Evolutionary conservation across 2,113 vertebrate species (phyloP), one percentile per base, ranked within the genome.

Genomic region (Cyprinodon tularosa): DNA sequence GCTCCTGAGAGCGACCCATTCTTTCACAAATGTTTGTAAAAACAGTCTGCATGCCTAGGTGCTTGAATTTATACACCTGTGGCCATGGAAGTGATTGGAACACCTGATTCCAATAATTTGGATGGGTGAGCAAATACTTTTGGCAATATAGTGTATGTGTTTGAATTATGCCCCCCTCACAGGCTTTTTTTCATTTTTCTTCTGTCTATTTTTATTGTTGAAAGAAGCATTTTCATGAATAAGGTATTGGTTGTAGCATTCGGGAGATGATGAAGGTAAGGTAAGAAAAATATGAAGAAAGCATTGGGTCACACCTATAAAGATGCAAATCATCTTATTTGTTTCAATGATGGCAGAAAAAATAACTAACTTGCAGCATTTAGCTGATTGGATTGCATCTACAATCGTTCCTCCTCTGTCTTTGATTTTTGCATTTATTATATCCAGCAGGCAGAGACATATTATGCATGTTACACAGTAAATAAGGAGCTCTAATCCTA

Each of bases 191-290:
- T 29, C 29, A 22, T 29, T 6, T 59, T 45, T 1, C 1, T 9
- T 71, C 37, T 60, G 38, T 42, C 44, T 12, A 2, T 39, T 60
- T 20, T 13, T 40, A 36, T 2, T 4, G 0, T n/a, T 22, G 38
- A 17, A 3, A 29, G 17, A 45, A 2, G 0, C 3, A 64, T 40
- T 48, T 72, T 74, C 74, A 77, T 68, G 48, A 84, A 57, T 66
- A 37, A 62, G 45, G 37, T 39, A 36, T 62, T 71, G 3, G 38
- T 48, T 78, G 47, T 67, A 50, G 68, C 53, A 75, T 66, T n/a
- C 67, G 22, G 59, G 39, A 68, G 20, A 42, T 2, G 3, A 14
- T 17, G 15, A 20, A 15, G 48, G 4, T 6, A 4, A 7, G 48
- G 8, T 62, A 57, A 73, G 47, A 69, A 62, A 7, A 5, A 47